Evolutionary conservation across 2,797 vertebrate genomes (phyloP).

Genomic region (Pelobates cultripes): DNA sequence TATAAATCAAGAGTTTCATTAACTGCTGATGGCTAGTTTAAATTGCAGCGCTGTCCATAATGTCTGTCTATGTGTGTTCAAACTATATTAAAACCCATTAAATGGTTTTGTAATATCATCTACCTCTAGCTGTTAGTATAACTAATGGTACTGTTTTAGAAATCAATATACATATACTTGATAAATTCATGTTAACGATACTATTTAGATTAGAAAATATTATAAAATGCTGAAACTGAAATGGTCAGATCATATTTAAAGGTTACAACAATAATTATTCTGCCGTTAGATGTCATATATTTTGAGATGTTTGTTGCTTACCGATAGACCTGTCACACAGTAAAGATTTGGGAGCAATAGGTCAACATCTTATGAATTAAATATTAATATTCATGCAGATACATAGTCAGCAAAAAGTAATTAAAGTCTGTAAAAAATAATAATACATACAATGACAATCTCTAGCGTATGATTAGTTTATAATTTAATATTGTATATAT

Average conservation of each 20-base stretch:
- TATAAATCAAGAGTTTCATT: conserved; percentile 97
- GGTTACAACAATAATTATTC: conserved; percentile 68
- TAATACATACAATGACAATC: background rate
- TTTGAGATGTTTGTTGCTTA: conserved; percentile 4
- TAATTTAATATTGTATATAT: background rate
- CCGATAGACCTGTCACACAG: background rate
- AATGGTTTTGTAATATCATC: conserved; percentile 90
- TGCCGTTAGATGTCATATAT: background rate
- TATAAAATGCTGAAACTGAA: conserved; percentile 69
- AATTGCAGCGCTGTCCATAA: conserved; percentile 87
- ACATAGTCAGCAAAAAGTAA: background rate
- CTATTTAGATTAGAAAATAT: conserved; percentile 91
- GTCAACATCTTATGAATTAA: background rate
- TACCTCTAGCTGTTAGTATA: conserved; percentile 96
- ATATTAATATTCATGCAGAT: background rate
- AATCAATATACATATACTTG: conserved; percentile 90
- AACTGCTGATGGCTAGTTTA: conserved; percentile 94
- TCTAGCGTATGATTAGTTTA: background rate
- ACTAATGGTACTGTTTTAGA: conserved; percentile 96
- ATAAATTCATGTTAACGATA: conserved; percentile 91
- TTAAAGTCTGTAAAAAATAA: background rate
- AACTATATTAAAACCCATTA: conserved; percentile 92
- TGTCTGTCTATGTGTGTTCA: conserved; percentile 89
- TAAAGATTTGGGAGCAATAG: background rate
- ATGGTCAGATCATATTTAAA: conserved; percentile 77